A percentile compares a stretch with the other conserved stretches of the same genome.
Evolutionary conservation across 2,113 vertebrate genomes (phyloP).

Genomic region (Dasyprocta punctata): DNA sequence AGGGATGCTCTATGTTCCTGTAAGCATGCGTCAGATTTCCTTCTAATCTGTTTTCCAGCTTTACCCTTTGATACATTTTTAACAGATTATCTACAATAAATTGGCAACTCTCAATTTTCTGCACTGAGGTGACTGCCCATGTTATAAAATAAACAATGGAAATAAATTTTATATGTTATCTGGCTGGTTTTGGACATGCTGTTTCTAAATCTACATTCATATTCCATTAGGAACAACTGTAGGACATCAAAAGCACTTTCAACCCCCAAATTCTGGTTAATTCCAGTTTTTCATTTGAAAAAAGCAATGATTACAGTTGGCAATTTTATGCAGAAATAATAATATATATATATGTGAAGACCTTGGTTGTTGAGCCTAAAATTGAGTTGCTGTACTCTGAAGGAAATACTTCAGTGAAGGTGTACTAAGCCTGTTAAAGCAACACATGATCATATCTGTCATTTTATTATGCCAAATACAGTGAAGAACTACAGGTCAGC

Average conservation of each 20-base stretch:
- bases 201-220: neutral
- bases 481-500: constrained; percentile 77
- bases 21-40: neutral
- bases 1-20: constrained; percentile 15
- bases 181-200: constrained; percentile 1
- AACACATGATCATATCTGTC: constrained; percentile 59
- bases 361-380: constrained; percentile 16
- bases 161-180: neutral
- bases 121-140: neutral
- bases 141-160: constrained; percentile 59
- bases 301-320: neutral
- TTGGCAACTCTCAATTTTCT: constrained; percentile 57
- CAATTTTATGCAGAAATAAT: constrained; percentile 64
- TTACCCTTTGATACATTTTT: constrained; percentile 66
- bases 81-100: constrained; percentile 33
- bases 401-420: constrained; percentile 47
- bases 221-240: constrained; percentile 25
- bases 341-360: neutral
- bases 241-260: constrained; percentile 45
- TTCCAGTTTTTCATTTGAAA: constrained; percentile 32
- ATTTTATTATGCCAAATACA: constrained; percentile 74
- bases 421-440: constrained; percentile 48
- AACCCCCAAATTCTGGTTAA: constrained; percentile 16
- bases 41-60: constrained; percentile 68
- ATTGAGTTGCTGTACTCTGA: constrained; percentile 59